Evolutionary conservation across 53 echinoderm and acorn worm genomes (phyloP).

Genomic region (Apostichopus leukothele): DNA sequence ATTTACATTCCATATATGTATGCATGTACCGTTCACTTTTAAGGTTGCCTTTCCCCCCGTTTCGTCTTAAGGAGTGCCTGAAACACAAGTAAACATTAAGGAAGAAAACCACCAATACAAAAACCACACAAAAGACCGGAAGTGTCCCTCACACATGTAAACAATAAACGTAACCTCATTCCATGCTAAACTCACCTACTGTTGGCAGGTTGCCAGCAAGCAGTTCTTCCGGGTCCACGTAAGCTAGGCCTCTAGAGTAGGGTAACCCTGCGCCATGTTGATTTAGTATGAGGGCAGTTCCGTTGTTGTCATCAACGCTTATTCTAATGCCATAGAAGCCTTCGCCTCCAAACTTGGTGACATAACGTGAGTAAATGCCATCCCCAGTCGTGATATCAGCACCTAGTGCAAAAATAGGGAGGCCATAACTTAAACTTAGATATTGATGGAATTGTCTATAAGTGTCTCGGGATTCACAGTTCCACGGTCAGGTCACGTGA

Average conservation of each 20-base stretch:
- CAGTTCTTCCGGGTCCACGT: slow-evolving; percentile 10
- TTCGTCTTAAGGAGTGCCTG: no score
- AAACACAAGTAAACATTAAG: no score
- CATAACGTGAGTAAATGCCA: slow-evolving; percentile 67
- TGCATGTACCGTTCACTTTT: no score
- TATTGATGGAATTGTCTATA: no score
- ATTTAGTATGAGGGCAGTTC: slow-evolving; percentile 43
- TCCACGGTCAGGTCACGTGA: no score
- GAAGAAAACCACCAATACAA: no score
- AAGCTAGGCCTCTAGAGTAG: slow-evolving; percentile 1
- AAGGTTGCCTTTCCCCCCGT: no score
- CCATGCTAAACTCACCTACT: not conserved
- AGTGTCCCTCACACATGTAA: no score
- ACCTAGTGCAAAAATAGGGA: not conserved
- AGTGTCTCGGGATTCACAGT: no score
- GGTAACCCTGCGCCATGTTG: not conserved
- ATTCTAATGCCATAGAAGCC: slow-evolving; percentile 67
- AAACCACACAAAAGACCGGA: no score
- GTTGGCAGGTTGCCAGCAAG: not conserved
- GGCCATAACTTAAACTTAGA: not conserved
- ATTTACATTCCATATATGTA: no score
- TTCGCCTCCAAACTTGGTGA: slow-evolving; percentile 44
- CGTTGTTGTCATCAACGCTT: slow-evolving; percentile 56
- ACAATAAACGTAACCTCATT: no score
- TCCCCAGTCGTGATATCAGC: slow-evolving; percentile 57